These are phyloP conservation scores for Colletes collaris DNA, from an alignment of 2,888 invertebrate species.

Conservation along the genomic window DNA sequence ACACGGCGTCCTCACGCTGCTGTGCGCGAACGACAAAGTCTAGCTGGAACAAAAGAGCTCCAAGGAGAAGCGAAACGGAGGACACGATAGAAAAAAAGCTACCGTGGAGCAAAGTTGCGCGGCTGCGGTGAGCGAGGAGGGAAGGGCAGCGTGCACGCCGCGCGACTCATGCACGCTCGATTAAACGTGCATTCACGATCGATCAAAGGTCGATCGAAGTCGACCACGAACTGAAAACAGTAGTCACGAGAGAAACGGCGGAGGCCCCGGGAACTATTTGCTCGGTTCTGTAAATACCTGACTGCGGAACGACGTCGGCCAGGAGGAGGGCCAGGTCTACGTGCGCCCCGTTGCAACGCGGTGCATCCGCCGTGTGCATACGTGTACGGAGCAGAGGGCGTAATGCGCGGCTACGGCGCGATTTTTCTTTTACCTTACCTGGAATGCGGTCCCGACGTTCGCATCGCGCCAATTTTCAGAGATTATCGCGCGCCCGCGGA, in stretches of 20 bases:
- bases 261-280: slow-evolving; percentile 73
- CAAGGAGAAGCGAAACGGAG: slow-evolving; percentile 21
- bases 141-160: slow-evolving; percentile 58
- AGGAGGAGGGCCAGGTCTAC: slow-evolving; percentile 28
- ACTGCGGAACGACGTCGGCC: slow-evolving; percentile 65
- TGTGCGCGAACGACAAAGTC: slow-evolving; percentile 3
- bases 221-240: slow-evolving; percentile 74
- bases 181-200: slow-evolving; percentile 76
- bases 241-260: slow-evolving; percentile 71
- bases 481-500: slow-evolving; percentile 77
- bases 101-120: background rate
- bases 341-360: slow-evolving; percentile 11
- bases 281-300: slow-evolving; percentile 76
- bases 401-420: slow-evolving; percentile 53
- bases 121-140: slow-evolving; percentile 13
- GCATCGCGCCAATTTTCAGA: slow-evolving; percentile 79
- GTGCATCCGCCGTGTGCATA: background rate
- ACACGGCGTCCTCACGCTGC: too few species aligned
- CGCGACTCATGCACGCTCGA: slow-evolving; percentile 70
- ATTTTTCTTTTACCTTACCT: slow-evolving; percentile 55
- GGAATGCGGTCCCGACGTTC: slow-evolving; percentile 58
- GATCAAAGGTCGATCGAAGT: slow-evolving; percentile 77
- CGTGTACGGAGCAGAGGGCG: slow-evolving; percentile 22
- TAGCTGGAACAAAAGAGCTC: slow-evolving; percentile 27
- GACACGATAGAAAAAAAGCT: slow-evolving; percentile 34